These are phyloP conservation scores for Calliopsis andreniformis DNA, from an alignment of 1,140 invertebrate genomes.

Conservation along the genomic window DNA sequence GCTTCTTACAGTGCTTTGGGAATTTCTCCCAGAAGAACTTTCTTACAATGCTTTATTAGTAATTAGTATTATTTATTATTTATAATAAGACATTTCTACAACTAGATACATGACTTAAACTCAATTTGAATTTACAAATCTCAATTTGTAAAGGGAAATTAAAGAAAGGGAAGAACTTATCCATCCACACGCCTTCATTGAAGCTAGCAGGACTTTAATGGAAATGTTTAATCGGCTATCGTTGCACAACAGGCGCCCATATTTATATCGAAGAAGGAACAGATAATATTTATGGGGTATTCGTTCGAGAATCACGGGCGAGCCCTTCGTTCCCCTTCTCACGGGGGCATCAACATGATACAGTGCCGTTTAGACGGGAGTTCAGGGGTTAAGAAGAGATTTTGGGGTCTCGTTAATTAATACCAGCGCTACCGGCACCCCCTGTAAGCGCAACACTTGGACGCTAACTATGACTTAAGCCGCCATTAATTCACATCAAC, in stretches of 20 bases:
- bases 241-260: conserved; percentile 55
- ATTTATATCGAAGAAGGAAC: conserved; percentile 56
- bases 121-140: no score
- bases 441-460: conserved; percentile 52
- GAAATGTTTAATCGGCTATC: conserved; percentile 57
- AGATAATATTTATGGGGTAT: conserved; percentile 67
- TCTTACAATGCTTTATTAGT: no score
- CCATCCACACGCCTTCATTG: not conserved
- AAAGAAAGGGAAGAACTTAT: not conserved
- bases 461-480: conserved; percentile 74
- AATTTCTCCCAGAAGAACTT: no score
- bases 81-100: no score
- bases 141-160: not conserved
- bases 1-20: no score
- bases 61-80: no score
- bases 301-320: conserved; percentile 48
- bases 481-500: conserved; percentile 82
- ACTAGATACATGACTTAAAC: no score
- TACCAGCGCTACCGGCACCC: conserved; percentile 56
- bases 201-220: not conserved
- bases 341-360: conserved; percentile 59
- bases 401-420: conserved; percentile 77
- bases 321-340: conserved; percentile 45
- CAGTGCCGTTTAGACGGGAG: conserved; percentile 63
- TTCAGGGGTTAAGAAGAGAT: conserved; percentile 76